A percentile compares a stretch with the other conserved stretches of the same genome.
phyloP scores from a whole-genome alignment of 2,797 vertebrate genomes.

The Molossus alvarezi region DNA sequence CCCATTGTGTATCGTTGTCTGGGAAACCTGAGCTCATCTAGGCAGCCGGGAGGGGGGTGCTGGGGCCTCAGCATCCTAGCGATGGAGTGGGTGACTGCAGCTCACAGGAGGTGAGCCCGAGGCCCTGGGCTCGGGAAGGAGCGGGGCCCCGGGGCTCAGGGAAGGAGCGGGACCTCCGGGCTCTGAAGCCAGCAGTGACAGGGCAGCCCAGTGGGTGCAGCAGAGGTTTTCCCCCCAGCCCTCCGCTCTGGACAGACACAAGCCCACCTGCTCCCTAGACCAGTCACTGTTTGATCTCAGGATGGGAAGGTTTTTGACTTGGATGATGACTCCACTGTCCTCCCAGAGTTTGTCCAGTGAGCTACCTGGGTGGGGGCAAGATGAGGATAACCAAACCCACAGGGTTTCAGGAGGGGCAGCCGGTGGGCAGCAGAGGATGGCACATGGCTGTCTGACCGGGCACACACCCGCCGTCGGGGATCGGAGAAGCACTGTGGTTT shows the following conservation, averaged over 20 bases:
- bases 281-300: fast-evolving
- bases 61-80: fast-evolving
- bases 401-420: neutral
- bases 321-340: fast-evolving
- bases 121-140: too few species aligned
- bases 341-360: neutral
- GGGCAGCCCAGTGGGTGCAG: neutral
- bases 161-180: too few species aligned
- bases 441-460: fast-evolving
- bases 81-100: fast-evolving
- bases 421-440: fast-evolving
- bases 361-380: fast-evolving
- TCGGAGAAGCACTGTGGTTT: fast-evolving
- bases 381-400: too few species aligned
- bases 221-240: fast-evolving
- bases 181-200: neutral
- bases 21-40: fast-evolving
- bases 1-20: neutral
- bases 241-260: neutral
- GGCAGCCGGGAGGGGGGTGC: fast-evolving
- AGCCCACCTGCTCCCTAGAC: neutral
- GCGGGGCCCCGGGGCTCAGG: neutral
- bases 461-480: fast-evolving
- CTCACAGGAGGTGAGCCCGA: neutral
- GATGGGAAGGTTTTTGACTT: fast-evolving